These are phyloP conservation scores for Holothuria leucospilota DNA, from an alignment of 53 echinoderm and acorn worm species.

Conservation along the genomic window DNA sequence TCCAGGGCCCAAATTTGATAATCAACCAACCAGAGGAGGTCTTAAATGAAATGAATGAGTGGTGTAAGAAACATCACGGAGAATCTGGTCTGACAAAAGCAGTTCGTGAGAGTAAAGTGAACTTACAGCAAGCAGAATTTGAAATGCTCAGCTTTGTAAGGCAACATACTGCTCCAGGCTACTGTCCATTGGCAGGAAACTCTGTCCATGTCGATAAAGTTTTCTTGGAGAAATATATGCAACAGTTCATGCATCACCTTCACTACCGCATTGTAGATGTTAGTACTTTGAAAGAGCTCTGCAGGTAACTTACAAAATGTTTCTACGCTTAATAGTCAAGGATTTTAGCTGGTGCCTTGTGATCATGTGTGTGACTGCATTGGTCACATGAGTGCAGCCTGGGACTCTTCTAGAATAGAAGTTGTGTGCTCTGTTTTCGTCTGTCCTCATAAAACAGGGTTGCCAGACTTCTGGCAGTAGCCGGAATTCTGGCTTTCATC, in stretches of 20 bases:
- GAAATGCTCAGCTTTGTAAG: conserved; percentile 92
- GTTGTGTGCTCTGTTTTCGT: no score
- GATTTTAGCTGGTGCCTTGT: no score
- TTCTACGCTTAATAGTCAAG: no score
- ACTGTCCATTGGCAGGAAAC: conserved; percentile 86
- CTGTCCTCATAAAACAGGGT: no score
- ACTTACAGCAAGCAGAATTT: conserved; percentile 88
- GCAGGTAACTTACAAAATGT: conserved; percentile 69
- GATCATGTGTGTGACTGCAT: no score
- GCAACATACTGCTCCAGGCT: conserved; percentile 77
- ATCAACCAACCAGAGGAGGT: conserved; percentile 87
- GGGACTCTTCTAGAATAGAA: no score
- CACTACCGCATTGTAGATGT: conserved; percentile 97
- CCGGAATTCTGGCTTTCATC: no score
- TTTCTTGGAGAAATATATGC: conserved; percentile 93
- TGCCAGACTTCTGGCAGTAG: no score
- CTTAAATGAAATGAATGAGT: conserved; percentile 81
- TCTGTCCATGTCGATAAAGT: conserved; percentile 83
- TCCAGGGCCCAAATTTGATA: conserved; percentile 91
- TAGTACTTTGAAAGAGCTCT: conserved; percentile 93
- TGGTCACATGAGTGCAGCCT: no score
- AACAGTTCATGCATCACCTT: conserved; percentile 82
- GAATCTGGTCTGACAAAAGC: conserved; percentile 81
- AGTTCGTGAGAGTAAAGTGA: conserved; percentile 79
- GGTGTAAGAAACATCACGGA: conserved; percentile 90